A percentile compares a stretch with the other conserved stretches of the same genome.
These are phyloP conservation scores for Dorcus parallelipipedus DNA, from an alignment of 2,888 invertebrate genomes.

Conservation along the genomic window DNA sequence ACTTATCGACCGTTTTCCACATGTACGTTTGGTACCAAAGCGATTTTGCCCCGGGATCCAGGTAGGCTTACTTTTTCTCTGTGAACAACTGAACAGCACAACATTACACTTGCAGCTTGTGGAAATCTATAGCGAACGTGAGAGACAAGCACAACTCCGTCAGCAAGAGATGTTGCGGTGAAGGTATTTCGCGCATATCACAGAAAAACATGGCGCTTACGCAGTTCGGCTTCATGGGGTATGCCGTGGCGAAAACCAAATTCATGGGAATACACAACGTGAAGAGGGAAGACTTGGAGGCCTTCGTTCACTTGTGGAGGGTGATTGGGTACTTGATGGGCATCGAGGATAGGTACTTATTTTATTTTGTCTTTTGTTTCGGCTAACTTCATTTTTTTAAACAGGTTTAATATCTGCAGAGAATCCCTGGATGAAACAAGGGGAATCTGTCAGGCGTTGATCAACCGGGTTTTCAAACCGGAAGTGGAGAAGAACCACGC, in stretches of 20 bases:
- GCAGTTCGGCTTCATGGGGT: conserved; percentile 84
- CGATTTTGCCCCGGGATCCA: conserved; percentile 60
- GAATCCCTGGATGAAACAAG: conserved; percentile 61
- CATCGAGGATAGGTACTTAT: conserved; percentile 67
- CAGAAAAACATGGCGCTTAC: conserved; percentile 84
- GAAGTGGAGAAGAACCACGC: conserved; percentile 57
- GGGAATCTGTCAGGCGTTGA: conserved; percentile 56
- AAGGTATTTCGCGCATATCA: conserved; percentile 58
- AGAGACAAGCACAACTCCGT: conserved; percentile 65
- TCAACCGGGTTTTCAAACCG: conserved; percentile 61
- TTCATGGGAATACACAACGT: conserved; percentile 62
- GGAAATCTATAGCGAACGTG: conserved; percentile 66
- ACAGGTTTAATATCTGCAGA: conserved; percentile 69
- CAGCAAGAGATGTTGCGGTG: conserved; percentile 51
- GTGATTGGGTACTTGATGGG: conserved; percentile 79
- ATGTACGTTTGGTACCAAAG: conserved; percentile 75
- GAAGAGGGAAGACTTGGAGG: conserved; percentile 64
- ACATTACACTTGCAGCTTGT: conserved; percentile 52
- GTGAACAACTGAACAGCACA: neutral
- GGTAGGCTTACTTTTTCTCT: conserved; percentile 47
- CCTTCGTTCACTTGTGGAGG: conserved; percentile 80
- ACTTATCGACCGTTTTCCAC: conserved; percentile 75
- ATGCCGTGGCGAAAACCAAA: conserved; percentile 61
- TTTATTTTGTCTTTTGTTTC: neutral
- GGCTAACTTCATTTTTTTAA: neutral